phyloP scores from a whole-genome alignment of 2,113 vertebrate genomes.

The Solenodon paradoxus region DNA sequence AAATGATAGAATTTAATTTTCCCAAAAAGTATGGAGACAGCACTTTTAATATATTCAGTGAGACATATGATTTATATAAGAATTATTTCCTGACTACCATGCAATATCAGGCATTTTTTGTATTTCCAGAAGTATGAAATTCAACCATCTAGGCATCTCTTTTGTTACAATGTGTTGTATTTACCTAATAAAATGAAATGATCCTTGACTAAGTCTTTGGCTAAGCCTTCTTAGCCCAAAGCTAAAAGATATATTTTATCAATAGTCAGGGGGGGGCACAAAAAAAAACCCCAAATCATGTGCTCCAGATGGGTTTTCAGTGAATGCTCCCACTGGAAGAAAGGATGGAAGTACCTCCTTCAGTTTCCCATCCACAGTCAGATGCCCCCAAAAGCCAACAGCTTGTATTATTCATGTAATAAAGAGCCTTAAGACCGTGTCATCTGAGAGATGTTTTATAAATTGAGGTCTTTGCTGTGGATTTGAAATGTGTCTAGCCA shows the following conservation, averaged over 20 bases:
- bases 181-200: slow-evolving; percentile 7
- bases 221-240: background rate
- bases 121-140: background rate
- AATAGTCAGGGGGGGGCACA: background rate
- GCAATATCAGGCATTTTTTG: background rate
- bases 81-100: background rate
- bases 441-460: background rate
- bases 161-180: background rate
- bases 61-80: background rate
- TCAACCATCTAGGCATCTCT: background rate
- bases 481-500: background rate
- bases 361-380: background rate
- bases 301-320: background rate
- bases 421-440: background rate
- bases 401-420: background rate
- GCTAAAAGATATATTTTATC: background rate
- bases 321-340: background rate
- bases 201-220: background rate
- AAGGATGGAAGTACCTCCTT: background rate
- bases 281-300: background rate
- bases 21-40: background rate
- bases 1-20: background rate
- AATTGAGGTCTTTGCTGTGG: background rate
- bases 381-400: background rate
- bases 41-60: background rate